A percentile compares a stretch with the other conserved stretches of the same genome.
Evolutionary conservation across 2,797 vertebrate genomes (phyloP).

Genomic region (Telmatherina bonti): DNA sequence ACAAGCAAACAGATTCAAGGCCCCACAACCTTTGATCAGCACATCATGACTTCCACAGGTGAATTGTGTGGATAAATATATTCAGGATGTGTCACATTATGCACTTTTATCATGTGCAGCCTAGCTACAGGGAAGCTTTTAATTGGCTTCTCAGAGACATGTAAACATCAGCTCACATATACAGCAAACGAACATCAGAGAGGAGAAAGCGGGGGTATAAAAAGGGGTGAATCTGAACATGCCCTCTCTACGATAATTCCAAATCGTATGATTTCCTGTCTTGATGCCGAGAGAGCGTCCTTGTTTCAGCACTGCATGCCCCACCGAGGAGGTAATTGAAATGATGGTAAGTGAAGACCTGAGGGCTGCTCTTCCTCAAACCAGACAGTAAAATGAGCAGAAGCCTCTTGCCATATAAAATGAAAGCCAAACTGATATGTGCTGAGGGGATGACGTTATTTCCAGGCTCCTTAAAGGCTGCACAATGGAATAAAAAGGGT

Average conservation of each 20-base stretch:
- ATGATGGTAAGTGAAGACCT: conserved; percentile 35
- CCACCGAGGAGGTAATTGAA: conserved; percentile 34
- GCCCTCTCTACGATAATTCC: conserved; percentile 17
- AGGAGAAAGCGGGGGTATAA: conserved; percentile 26
- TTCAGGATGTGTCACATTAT: conserved; percentile 60
- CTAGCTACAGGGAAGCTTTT: conserved; percentile 78
- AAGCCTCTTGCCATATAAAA: conserved; percentile 20
- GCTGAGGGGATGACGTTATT: conserved; percentile 25
- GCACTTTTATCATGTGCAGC: conserved; percentile 58
- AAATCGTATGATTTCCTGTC: conserved; percentile 25
- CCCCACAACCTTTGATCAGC: conserved; percentile 52
- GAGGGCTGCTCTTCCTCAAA: conserved; percentile 12
- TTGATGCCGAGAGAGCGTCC: conserved; percentile 13
- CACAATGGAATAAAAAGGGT: conserved; percentile 5
- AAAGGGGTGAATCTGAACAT: conserved; percentile 22
- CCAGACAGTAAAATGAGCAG: conserved; percentile 6
- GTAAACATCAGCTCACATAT: conserved; percentile 70
- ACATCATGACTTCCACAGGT: conserved; percentile 62
- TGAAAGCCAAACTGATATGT: conserved; percentile 25
- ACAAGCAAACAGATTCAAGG: conserved; percentile 9
- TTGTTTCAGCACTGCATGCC: conserved; percentile 10
- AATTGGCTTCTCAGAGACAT: conserved; percentile 77
- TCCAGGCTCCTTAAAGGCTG: conserved; percentile 25
- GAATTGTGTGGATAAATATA: conserved; percentile 58
- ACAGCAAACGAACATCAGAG: conserved; percentile 61